phyloP scores from a whole-genome alignment of 1,140 invertebrate genomes.

The Bombus haemorrhoidalis region DNA sequence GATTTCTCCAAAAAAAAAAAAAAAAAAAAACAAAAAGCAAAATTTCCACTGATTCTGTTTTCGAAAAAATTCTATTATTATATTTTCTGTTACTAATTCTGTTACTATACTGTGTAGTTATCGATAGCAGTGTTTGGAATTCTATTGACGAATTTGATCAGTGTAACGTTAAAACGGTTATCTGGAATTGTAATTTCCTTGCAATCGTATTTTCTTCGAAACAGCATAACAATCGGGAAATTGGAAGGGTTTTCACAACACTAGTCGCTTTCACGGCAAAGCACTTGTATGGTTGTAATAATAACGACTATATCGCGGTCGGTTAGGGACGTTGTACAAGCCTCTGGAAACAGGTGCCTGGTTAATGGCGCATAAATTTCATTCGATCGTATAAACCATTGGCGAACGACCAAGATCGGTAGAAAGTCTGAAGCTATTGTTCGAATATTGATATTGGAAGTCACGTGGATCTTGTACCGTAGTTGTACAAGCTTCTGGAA shows the following conservation, averaged over 20 bases:
- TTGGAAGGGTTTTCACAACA: constrained; percentile 7
- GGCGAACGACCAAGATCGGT: constrained; percentile 18
- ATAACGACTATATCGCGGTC: background rate
- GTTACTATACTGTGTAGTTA: too few species aligned
- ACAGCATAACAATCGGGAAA: background rate
- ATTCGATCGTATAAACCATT: constrained; percentile 9
- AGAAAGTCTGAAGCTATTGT: constrained; percentile 27
- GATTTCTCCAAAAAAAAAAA: background rate
- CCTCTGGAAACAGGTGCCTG: background rate
- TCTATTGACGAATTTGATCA: too few species aligned
- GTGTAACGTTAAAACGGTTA: background rate
- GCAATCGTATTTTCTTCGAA: background rate
- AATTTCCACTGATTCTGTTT: background rate
- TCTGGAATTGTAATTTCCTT: background rate
- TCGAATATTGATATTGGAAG: constrained; percentile 1
- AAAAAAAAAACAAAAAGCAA: background rate
- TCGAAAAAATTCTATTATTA: background rate
- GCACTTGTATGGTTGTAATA: background rate
- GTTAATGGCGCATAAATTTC: constrained; percentile 34
- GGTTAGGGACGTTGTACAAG: constrained; percentile 1
- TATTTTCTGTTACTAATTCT: too few species aligned
- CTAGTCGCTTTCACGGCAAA: constrained; percentile 21
- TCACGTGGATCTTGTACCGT: background rate
- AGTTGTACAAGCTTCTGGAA: background rate
- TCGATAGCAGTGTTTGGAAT: too few species aligned